Conservation (phyloP, 2,888 invertebrate genomes). For the Mesorhabditis sp. region DNA sequence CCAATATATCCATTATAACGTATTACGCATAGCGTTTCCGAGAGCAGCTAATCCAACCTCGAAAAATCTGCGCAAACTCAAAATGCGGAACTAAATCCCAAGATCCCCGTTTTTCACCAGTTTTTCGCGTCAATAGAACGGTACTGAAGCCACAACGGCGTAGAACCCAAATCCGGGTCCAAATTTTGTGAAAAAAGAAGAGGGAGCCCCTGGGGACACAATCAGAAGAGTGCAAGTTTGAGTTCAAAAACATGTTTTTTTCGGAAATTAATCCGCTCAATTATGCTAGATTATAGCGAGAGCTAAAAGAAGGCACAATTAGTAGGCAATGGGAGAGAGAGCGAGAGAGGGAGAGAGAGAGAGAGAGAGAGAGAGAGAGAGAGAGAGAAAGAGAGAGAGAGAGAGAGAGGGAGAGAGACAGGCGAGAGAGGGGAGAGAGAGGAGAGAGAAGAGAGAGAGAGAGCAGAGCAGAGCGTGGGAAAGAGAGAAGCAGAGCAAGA, state of each 20-base stretch:
- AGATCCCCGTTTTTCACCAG: too few species aligned
- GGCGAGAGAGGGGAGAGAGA: background rate
- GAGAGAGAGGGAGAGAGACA: conserved; percentile 1
- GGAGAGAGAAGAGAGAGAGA: background rate
- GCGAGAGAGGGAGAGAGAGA: conserved; percentile 9
- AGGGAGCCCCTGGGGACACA: too few species aligned
- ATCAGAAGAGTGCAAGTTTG: too few species aligned
- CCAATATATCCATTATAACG: too few species aligned
- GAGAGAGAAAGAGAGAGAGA: background rate
- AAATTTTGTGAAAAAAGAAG: too few species aligned
- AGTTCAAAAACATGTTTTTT: background rate
- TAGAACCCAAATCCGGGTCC: too few species aligned
- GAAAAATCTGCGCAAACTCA: too few species aligned
- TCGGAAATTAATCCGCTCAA: background rate
- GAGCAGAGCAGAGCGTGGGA: background rate
- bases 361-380: conserved; percentile 6
- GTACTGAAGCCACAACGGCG: too few species aligned
- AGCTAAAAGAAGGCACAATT: background rate
- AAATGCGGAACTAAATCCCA: conserved; percentile 8
- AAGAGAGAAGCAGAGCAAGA: background rate
- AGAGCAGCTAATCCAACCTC: too few species aligned
- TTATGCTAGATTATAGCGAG: background rate
- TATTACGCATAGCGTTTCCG: too few species aligned
- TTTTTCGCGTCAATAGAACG: too few species aligned
- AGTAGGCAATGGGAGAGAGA: conserved; percentile 10